Evolutionary conservation across 2,797 vertebrate species (phyloP), one percentile per base, ranked within the genome.

Genomic region (Lates japonicus): DNA sequence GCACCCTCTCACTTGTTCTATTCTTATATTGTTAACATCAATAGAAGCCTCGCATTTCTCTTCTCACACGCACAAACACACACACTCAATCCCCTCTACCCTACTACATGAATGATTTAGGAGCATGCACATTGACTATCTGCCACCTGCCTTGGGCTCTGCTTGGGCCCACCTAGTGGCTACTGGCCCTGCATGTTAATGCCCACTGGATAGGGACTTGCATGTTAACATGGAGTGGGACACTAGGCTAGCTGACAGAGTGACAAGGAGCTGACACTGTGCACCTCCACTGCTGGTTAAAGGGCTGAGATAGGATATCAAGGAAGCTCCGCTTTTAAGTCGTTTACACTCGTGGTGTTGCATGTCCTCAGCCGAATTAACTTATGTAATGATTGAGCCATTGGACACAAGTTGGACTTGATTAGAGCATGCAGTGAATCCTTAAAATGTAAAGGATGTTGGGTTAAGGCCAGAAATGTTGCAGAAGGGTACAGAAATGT

Each of bases 91-190:
- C 82, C 84, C 82, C 84, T 88, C 84, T 84, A 86, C 89, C 90
- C 76, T 78, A 87, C 86, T 66, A 85, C 91, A 95, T 95, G 89
- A 94, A 95, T 95, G 93, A 95, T 96, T 95, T 95, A 95, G 92
- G 83, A 93, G 89, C 82, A 87, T 92, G 83, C 93, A 93, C 93
- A 95, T 94, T 92, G 94, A 95, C 92, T 94, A 93, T 92, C 93
- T 95, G 95, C 93, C 94, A 94, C 95, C 94, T 95, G 94, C 92
- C 89, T 88, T 85, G 89, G 93, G 90, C 93, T 87, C 84, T 74
- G 86, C 88, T 92, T 87, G 85, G 87, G 83, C 89, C 91, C 92
- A 94, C 93, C 93, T 94, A 90, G 87, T 33, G 77, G 88, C 88
- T 86, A 83, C 90, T 87, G 87, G 91, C 86, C 85, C 86, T 94